phyloP scores from a whole-genome alignment of 2,797 vertebrate genomes.

The Galaxias olidus region DNA sequence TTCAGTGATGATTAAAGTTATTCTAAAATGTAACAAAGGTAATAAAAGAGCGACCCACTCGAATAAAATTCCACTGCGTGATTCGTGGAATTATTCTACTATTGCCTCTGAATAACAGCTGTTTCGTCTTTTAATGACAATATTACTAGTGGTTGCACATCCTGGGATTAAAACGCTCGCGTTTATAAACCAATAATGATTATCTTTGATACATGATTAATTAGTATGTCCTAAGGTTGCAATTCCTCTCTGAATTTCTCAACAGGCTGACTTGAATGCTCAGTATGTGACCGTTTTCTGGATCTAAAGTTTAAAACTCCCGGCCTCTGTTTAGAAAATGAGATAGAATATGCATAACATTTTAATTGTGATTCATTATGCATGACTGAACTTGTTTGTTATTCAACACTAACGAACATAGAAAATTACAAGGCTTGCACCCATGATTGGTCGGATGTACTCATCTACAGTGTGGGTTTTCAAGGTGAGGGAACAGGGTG shows the following conservation, averaged over 20 bases:
- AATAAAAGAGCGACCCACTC: too few species aligned
- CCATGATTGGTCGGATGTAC: slow-evolving; percentile 45
- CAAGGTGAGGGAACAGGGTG: slow-evolving; percentile 54
- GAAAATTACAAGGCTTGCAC: slow-evolving; percentile 53
- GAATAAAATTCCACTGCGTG: slow-evolving; percentile 10
- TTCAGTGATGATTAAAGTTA: too few species aligned
- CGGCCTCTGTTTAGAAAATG: slow-evolving; percentile 21
- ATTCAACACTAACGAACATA: slow-evolving; percentile 59
- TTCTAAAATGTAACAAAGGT: too few species aligned
- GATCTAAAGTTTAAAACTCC: slow-evolving; percentile 41
- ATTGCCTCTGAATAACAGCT: slow-evolving; percentile 45
- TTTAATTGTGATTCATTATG: slow-evolving; percentile 64
- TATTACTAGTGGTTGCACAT: slow-evolving; percentile 76
- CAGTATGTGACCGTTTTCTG: slow-evolving; percentile 49
- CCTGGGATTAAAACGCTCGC: slow-evolving; percentile 65
- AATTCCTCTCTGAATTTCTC: slow-evolving; percentile 57
- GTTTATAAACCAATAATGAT: slow-evolving; percentile 79
- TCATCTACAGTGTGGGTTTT: slow-evolving; percentile 24
- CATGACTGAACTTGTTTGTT: slow-evolving; percentile 58
- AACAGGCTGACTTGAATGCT: slow-evolving; percentile 67
- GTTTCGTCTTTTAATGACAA: slow-evolving; percentile 72
- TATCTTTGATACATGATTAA: slow-evolving; percentile 80
- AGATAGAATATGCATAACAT: slow-evolving; percentile 22
- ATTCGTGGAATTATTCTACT: slow-evolving; percentile 22
- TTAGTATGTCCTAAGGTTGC: slow-evolving; percentile 77